Evolutionary conservation across 2,888 invertebrate species (phyloP), one percentile per base, ranked within the genome.

Genomic region (Artemia sp.): DNA sequence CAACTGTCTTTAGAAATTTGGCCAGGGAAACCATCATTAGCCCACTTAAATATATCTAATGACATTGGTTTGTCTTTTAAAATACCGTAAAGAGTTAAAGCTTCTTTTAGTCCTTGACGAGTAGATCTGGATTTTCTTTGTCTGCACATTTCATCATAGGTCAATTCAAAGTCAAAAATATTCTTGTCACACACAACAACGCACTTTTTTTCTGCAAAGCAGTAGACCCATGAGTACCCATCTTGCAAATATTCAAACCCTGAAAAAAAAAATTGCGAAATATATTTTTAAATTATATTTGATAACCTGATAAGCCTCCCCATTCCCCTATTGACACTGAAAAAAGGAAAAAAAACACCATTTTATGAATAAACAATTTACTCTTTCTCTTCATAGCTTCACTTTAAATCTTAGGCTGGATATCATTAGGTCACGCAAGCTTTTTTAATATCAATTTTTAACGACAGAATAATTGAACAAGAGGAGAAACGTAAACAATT

Each of bases 131-230:
- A 58, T 58, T 58, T 58, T 58, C 64, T 58, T 58, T n/a, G n/a
- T 58, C n/a, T 12, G n/a, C 24, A 19, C 64, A 58, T 8, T 58
- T 58, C 64, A 19, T 58, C 64, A 10, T 58, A 58, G 64, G 24
- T 19, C 64, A 24, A 24, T 58, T 58, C 64, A 58, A 58, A 58
- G 24, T 58, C 14, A 58, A 58, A 58, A 24, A 58, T 58, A 58
- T 58, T 10, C 64, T n/a, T 8, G 10, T 58, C 24, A 2, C 64
- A 19, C n/a, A 58, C 64, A 9, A 24, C 64, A 58, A 58, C 9
- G 24, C 64, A 58, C 10, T 58, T 58, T 24, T 58, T 58, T 24
- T 58, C 64, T 19, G 14, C 11, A 24, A 58, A 19, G 11, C 10
- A 19, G 24, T 58, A 58, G 64, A 58, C 64, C 64, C 64, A 58